A percentile compares a stretch with the other conserved stretches of the same genome.
These are phyloP conservation scores for Cistogaster globosa DNA, from an alignment of 2,888 invertebrate genomes.

Conservation along the genomic window DNA sequence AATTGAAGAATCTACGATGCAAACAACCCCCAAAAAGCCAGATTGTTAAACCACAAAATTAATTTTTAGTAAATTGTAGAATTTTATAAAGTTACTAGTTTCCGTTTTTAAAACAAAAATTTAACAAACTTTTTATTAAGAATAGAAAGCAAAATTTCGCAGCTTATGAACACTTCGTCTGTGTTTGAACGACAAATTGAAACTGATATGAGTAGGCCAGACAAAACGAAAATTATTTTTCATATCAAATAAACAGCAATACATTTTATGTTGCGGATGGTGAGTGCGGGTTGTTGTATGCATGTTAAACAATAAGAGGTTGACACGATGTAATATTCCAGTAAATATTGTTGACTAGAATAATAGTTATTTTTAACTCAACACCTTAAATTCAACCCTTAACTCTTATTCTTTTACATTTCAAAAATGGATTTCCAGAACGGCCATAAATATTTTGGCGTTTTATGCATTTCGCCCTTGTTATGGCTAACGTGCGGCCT, in stretches of 20 bases:
- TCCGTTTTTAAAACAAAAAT: conserved; percentile 28
- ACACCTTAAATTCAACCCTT: conserved; percentile 17
- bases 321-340: conserved; percentile 38
- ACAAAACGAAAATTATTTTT: conserved; percentile 46
- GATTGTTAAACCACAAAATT: neutral
- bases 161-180: conserved; percentile 38
- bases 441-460: too few relatives aligned
- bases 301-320: conserved; percentile 34
- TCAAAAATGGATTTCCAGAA: too few relatives aligned
- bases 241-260: conserved; percentile 39
- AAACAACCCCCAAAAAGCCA: neutral
- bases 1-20: conserved; percentile 26
- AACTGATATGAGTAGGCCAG: conserved; percentile 47
- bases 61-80: neutral
- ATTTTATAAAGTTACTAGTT: conserved; percentile 10
- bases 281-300: conserved; percentile 47
- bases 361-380: neutral
- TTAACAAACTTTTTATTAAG: conserved; percentile 41
- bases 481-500: too few relatives aligned
- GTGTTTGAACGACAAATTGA: conserved; percentile 54
- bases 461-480: too few relatives aligned
- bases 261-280: conserved; percentile 45
- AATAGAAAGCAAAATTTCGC: neutral
- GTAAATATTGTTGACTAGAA: conserved; percentile 1
- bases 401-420: too few relatives aligned